Evolutionary conservation across 2,797 vertebrate species (phyloP).

Genomic region (Hypotaenidia okinawae): DNA sequence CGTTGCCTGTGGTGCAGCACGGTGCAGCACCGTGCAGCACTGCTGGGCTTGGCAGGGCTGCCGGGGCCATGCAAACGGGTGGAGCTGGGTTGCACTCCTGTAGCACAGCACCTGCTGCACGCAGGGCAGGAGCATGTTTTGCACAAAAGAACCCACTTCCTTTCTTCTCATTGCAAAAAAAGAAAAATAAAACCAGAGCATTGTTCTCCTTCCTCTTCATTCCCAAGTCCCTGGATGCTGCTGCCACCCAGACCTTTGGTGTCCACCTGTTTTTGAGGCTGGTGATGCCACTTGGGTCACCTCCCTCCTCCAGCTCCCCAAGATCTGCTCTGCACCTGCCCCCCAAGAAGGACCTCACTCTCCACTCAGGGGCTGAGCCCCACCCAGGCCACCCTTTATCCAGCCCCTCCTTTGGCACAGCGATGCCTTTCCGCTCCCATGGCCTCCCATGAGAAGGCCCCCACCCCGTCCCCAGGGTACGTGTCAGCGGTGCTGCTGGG

Average conservation of each 20-base stretch:
- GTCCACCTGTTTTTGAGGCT: rapidly evolving
- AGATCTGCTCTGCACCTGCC: neutral
- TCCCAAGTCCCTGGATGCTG: rapidly evolving
- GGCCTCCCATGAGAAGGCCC: rapidly evolving
- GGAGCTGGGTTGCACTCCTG: slow-evolving; percentile 58
- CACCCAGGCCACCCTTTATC: neutral
- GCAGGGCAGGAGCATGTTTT: slow-evolving; percentile 49
- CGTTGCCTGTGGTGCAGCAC: rapidly evolving
- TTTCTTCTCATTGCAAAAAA: slow-evolving; percentile 34
- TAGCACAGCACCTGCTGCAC: slow-evolving; percentile 49
- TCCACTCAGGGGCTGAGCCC: rapidly evolving
- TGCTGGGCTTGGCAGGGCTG: neutral
- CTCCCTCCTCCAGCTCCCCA: neutral
- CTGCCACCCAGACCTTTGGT: neutral
- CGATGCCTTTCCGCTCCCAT: rapidly evolving
- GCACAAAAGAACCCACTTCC: slow-evolving; percentile 68
- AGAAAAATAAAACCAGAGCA: slow-evolving; percentile 13
- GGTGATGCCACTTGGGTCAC: neutral
- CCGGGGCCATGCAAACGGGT: slow-evolving; percentile 15
- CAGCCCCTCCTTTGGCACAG: neutral
- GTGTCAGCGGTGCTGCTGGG: neutral
- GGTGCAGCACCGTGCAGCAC: rapidly evolving
- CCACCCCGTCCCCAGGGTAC: rapidly evolving
- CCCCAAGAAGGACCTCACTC: rapidly evolving
- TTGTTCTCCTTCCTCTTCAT: neutral